phyloP scores from a whole-genome alignment of 2,797 vertebrate genomes.

The Mareca strepera region DNA sequence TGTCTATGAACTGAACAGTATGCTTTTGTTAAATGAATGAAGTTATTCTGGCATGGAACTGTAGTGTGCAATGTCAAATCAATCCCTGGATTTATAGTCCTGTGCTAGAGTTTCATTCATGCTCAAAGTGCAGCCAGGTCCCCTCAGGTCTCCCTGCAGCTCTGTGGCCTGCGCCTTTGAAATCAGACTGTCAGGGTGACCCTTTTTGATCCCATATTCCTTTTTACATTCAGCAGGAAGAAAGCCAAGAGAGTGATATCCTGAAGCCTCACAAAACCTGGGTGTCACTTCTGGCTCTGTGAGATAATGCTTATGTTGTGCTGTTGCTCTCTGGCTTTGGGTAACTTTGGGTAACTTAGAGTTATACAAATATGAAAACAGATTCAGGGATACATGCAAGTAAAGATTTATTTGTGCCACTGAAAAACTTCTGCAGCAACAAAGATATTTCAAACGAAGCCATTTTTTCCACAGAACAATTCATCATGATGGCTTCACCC shows the following conservation, averaged over 20 bases:
- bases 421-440: constrained; percentile 42
- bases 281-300: neutral
- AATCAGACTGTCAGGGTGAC: neutral
- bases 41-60: neutral
- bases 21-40: neutral
- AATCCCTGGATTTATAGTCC: neutral
- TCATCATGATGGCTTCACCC: constrained; percentile 22
- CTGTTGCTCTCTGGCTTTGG: neutral
- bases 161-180: neutral
- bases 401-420: neutral
- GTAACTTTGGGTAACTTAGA: neutral
- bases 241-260: neutral
- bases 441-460: constrained; percentile 63
- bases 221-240: neutral
- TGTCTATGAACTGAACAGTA: neutral
- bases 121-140: neutral
- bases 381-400: neutral
- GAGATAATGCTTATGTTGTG: neutral
- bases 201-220: neutral
- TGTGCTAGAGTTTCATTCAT: neutral
- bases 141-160: neutral
- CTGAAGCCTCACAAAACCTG: neutral
- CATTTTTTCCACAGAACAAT: constrained; percentile 69
- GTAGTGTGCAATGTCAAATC: neutral
- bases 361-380: neutral